phyloP scores from a whole-genome alignment of 1,140 invertebrate genomes.

The Zaprionus capensis region DNA sequence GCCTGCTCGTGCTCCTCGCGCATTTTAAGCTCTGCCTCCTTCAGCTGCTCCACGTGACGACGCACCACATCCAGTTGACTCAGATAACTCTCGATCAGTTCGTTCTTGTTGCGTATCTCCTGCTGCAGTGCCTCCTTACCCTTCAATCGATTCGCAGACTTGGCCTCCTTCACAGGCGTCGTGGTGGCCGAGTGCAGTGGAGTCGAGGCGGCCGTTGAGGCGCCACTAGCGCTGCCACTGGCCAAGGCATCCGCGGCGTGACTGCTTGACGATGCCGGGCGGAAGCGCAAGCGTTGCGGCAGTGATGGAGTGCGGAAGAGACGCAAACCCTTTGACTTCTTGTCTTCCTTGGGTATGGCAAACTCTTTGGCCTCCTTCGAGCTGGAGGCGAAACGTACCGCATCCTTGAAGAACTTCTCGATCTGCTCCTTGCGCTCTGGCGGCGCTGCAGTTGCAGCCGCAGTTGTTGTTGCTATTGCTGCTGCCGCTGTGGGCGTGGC shows the following conservation, averaged over 20 bases:
- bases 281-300: conserved; percentile 80
- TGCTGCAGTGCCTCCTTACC: conserved; percentile 82
- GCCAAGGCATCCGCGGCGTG: conserved; percentile 41
- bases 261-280: conserved; percentile 58
- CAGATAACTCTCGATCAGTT: conserved; percentile 76
- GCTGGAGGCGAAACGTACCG: conserved; percentile 73
- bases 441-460: conserved; percentile 15
- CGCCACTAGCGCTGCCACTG: conserved; percentile 44
- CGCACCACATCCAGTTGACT: conserved; percentile 78
- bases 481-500: conserved; percentile 57
- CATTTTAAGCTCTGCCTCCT: conserved; percentile 72
- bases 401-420: conserved; percentile 84
- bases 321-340: conserved; percentile 78
- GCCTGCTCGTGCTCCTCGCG: conserved; percentile 67
- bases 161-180: conserved; percentile 80
- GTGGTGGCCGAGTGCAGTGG: conserved; percentile 74
- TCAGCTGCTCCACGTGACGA: conserved; percentile 76
- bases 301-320: conserved; percentile 80
- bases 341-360: conserved; percentile 81
- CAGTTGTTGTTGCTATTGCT: neutral
- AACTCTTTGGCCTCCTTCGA: conserved; percentile 81
- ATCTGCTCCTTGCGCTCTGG: conserved; percentile 82
- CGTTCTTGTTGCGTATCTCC: conserved; percentile 81
- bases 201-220: conserved; percentile 72
- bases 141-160: conserved; percentile 73